Evolutionary conservation across 2,888 invertebrate species (phyloP), one percentile per base, ranked within the genome.

Genomic region (Nineta flava): DNA sequence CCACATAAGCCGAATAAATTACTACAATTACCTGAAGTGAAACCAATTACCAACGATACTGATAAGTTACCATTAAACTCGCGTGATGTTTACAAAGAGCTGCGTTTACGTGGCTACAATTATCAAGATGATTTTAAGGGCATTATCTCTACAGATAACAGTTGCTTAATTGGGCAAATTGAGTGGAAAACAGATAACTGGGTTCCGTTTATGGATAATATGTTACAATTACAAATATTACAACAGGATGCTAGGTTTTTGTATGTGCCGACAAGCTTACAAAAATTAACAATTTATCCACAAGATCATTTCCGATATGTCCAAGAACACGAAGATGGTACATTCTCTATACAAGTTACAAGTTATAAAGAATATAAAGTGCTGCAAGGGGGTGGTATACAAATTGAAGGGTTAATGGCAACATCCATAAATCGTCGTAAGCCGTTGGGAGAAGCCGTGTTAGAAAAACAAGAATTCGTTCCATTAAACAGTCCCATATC

Each of bases 141-240:
- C 3, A 59, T 67, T 21, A 62, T 65, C 50, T 58, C 51, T 35
- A 46, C 65, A 15, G 57, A 51, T 10, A 50, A 66, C 13, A 55
- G 58, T 1, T 58, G 62, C 17, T 61, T 62, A 4, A 48, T 59
- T 4, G 56, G 57, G 21, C 53, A 53, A 4, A 55, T 59, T 26
- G 56, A 62, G 48, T 62, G 62, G 59, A 63, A 63, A 9, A 59
- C 60, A 1, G 58, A 58, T 15, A 87, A 88, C 66, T 94, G 92
- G 92, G 81, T 87, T 9, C 76, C 86, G 2, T 90, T 90, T 65
- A 76, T 94, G 69, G 93, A 94, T 67, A 84, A 85, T 35, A 83
- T 94, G 80, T 70, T 94, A 12, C 84, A 84, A 59, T 69, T 87
- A 58, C 57, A 57, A n/a, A 79, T 91, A 46, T 63, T 90, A 21